A percentile compares a stretch with the other conserved stretches of the same genome.
phyloP scores from a whole-genome alignment of 2,797 vertebrate species.

The Chaetophractus vellerosus region DNA sequence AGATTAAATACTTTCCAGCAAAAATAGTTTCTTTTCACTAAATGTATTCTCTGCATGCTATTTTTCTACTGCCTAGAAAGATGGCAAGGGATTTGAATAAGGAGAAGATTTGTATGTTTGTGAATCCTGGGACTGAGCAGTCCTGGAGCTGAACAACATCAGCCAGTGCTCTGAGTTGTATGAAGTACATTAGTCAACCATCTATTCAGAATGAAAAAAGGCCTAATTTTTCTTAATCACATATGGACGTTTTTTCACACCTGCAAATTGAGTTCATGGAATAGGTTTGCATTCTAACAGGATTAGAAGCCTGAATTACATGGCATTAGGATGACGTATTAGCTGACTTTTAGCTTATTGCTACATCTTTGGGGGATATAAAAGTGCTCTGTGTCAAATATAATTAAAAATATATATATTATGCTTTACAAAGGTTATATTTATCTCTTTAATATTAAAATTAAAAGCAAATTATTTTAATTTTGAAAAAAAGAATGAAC shows the following conservation, averaged over 20 bases:
- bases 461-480: background rate
- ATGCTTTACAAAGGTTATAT: background rate
- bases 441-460: background rate
- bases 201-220: background rate
- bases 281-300: background rate
- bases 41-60: background rate
- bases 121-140: background rate
- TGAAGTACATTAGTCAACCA: background rate
- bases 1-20: background rate
- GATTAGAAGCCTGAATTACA: background rate
- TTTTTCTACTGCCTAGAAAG: background rate
- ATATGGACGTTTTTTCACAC: background rate
- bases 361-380: fast-evolving
- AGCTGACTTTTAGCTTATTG: background rate
- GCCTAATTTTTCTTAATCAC: background rate
- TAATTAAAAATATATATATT: background rate
- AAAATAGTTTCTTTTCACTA: conserved; percentile 34
- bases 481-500: conserved; percentile 14
- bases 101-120: background rate
- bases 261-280: background rate
- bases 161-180: background rate
- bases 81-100: background rate
- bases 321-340: background rate
- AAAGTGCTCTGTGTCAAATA: too few relatives aligned
- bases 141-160: background rate